A percentile compares a stretch with the other conserved stretches of the same genome.
phyloP scores from a whole-genome alignment of 1,140 invertebrate genomes.

The Caenorhabditis inopinata region DNA sequence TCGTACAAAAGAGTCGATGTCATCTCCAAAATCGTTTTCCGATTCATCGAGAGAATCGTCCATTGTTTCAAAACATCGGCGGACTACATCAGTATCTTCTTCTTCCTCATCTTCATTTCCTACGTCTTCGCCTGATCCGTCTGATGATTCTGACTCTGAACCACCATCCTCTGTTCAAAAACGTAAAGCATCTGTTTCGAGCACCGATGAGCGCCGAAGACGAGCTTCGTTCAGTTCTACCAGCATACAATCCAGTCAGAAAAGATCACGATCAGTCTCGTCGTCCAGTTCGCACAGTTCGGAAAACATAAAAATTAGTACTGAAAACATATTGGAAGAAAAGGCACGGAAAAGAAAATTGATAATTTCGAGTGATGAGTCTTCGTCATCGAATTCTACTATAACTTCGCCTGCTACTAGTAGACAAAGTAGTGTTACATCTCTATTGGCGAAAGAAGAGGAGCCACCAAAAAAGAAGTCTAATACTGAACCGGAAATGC shows the following conservation, averaged over 20 bases:
- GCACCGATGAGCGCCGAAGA: background rate
- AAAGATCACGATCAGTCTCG: background rate
- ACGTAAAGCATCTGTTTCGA: background rate
- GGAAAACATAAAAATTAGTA: no score
- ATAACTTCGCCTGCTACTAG: background rate
- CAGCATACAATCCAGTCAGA: background rate
- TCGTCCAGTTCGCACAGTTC: background rate
- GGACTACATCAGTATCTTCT: background rate
- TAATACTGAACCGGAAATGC: background rate
- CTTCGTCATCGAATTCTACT: background rate
- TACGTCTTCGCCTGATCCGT: background rate
- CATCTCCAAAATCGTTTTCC: background rate
- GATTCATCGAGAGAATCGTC: background rate
- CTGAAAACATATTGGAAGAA: background rate
- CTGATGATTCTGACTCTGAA: background rate
- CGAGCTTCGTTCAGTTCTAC: background rate
- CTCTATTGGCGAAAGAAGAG: background rate
- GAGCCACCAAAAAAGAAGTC: background rate
- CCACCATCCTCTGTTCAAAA: background rate
- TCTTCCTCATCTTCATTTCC: background rate
- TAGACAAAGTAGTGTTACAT: background rate
- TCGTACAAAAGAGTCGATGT: no score
- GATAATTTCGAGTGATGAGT: background rate
- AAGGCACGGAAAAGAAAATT: background rate
- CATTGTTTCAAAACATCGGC: background rate